phyloP scores from a whole-genome alignment of 1,140 invertebrate genomes.

The Caenorhabditis latens region DNA sequence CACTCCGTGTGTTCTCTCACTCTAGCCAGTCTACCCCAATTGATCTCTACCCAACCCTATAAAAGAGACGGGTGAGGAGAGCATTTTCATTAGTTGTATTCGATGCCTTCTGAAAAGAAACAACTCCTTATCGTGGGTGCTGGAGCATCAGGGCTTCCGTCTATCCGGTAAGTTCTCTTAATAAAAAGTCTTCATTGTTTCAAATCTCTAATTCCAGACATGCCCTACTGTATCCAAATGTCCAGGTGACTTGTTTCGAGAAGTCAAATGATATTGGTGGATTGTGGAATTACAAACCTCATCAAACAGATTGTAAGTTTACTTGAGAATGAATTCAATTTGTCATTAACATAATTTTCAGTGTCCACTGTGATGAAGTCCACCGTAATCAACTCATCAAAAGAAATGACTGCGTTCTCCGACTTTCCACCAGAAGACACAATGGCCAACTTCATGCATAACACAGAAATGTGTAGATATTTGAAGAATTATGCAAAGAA shows the following conservation, averaged over 20 bases:
- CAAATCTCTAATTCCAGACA: constrained; percentile 4
- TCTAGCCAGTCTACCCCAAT: constrained; percentile 22
- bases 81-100: background rate
- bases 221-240: constrained; percentile 29
- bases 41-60: background rate
- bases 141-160: constrained; percentile 26
- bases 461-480: constrained; percentile 77
- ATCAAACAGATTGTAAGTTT: constrained; percentile 11
- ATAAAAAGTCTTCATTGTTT: background rate
- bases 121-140: constrained; percentile 9
- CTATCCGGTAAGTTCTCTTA: background rate
- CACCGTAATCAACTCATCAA: constrained; percentile 79
- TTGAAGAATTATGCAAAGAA: constrained; percentile 78
- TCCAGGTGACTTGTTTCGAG: constrained; percentile 25
- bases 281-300: constrained; percentile 38
- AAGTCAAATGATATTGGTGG: constrained; percentile 2
- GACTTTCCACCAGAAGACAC: constrained; percentile 79
- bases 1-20: background rate
- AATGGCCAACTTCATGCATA: constrained; percentile 78
- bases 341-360: background rate
- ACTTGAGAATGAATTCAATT: background rate
- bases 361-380: constrained; percentile 77
- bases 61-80: background rate
- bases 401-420: constrained; percentile 79
- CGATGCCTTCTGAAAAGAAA: background rate